A percentile compares a stretch with the other conserved stretches of the same genome.
These are phyloP conservation scores for Poeciliopsis turrubarensis DNA, from an alignment of 2,113 vertebrate genomes.

Conservation along the genomic window DNA sequence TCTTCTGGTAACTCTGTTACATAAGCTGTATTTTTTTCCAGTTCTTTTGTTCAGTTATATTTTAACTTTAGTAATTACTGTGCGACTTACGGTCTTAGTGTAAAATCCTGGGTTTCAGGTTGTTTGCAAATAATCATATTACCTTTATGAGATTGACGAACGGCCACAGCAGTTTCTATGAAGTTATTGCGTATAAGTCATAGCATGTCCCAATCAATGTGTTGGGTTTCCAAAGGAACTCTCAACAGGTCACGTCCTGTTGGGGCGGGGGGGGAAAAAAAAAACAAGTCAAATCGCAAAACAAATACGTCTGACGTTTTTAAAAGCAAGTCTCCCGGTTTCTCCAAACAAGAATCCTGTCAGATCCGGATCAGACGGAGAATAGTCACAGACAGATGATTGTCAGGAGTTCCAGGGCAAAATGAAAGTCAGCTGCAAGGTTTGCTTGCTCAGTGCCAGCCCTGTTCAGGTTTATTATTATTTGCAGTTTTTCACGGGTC, in stretches of 20 bases:
- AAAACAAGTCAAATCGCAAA: neutral
- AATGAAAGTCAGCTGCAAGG: neutral
- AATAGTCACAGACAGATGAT: neutral
- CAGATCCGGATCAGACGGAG: neutral
- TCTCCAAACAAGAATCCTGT: neutral
- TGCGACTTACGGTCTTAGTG: too few relatives aligned
- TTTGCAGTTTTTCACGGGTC: neutral
- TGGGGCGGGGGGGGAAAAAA: too few relatives aligned
- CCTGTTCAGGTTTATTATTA: neutral
- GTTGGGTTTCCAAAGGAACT: neutral
- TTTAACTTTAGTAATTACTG: too few relatives aligned
- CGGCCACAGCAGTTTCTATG: too few relatives aligned
- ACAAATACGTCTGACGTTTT: neutral
- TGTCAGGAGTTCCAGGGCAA: neutral
- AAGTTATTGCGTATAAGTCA: neutral
- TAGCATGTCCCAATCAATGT: neutral
- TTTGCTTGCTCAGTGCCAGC: neutral
- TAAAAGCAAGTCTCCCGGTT: neutral
- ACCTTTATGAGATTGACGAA: too few relatives aligned
- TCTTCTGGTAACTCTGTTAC: too few relatives aligned
- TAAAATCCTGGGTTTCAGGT: too few relatives aligned
- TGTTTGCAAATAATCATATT: too few relatives aligned
- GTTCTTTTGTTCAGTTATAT: too few relatives aligned
- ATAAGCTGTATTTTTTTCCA: too few relatives aligned
- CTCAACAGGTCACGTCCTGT: neutral